Percentiles rank a stretch among this genome's conserved stretches.
Conservation (phyloP, 2,888 invertebrate species). For the Drosophila sordidula region DNA sequence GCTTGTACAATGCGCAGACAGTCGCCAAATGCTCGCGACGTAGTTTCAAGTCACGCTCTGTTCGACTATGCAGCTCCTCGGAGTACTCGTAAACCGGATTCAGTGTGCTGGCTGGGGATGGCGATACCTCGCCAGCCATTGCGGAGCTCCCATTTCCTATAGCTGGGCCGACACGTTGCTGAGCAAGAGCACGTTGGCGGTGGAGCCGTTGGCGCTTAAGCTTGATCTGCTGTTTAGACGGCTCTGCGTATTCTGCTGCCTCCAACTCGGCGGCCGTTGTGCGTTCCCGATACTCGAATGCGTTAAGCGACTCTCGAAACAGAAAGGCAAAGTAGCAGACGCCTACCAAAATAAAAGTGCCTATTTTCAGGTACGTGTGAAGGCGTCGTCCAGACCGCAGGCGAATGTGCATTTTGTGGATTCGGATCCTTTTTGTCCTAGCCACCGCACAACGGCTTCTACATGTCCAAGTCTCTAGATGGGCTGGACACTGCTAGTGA, state of each 20-base stretch:
- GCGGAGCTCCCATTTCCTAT: conserved; percentile 26
- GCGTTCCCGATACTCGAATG: conserved; percentile 82
- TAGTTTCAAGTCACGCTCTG: conserved; percentile 86
- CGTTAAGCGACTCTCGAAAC: conserved; percentile 84
- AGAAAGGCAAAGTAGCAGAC: conserved; percentile 83
- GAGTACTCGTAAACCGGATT: conserved; percentile 85
- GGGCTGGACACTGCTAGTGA: not conserved
- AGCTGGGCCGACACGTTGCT: conserved; percentile 22
- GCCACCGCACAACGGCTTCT: conserved; percentile 24
- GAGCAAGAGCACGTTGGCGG: conserved; percentile 40
- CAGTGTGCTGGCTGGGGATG: conserved; percentile 73
- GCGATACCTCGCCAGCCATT: conserved; percentile 18
- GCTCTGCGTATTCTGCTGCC: conserved; percentile 40
- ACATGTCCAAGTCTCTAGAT: conserved; percentile 43
- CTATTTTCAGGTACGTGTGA: conserved; percentile 82
- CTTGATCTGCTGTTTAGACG: conserved; percentile 74
- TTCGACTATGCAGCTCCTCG: conserved; percentile 84
- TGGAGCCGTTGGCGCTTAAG: conserved; percentile 63
- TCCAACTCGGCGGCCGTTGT: conserved; percentile 55
- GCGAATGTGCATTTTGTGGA: conserved; percentile 78
- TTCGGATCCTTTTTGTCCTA: conserved; percentile 26
- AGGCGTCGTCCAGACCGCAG: conserved; percentile 81
- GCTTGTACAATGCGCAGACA: conserved; percentile 86
- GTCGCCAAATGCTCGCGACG: conserved; percentile 85
- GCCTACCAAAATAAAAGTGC: conserved; percentile 78